Base-by-base conservation (phyloP, 2,888 invertebrate genomes). In the Sarcophaga caerulescens region DNA sequence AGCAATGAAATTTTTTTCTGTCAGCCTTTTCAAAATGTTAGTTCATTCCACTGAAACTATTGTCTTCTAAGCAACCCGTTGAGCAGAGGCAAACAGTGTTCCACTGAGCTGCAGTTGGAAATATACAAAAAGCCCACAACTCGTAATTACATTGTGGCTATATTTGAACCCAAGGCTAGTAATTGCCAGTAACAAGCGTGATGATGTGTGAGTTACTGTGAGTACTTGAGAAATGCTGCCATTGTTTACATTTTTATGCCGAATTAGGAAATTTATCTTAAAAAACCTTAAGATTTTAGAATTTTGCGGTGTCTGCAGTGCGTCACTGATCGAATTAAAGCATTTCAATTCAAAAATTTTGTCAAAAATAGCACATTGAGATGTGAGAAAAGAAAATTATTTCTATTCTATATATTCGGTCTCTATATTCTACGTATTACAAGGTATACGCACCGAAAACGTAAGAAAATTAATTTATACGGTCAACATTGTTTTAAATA, bases 1-100 rank as follows among this genome's bases (percentile, higher is more conserved):
- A 35, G 35, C 35, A 35, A 62, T 52, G 6, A 12, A 74, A 83
- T 81, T 81, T 19, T 69, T 85, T 85, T 59, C 73, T 65, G 71
- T 45, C 47, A 66, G 62, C 17, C 57, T 68, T 62, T 52, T 17
- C 19, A 52, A 68, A 47, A 5, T 25, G 12, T 73, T n/a, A 14
- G 21, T 73, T 57, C 59, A n/a, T 70, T n/a, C 44, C 63, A 52
- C 19, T 68, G 19, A 69, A 10, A 45, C 45, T 8, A 47, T 17
- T 25, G 17, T n/a, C n/a, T n/a, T 11, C 35, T 25, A 80, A 70
- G 45, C 23, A 65, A 10, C 76, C 70, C 47, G 68, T 23, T 66
- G 60, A 21, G 70, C 2, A 3, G 5, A 17, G 6, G 21, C 71
- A 68, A 23, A 8, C 25, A 60, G 19, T 57, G 1, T 57, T 59